phyloP scores from a whole-genome alignment of 1,140 invertebrate species.

The Drosophila takahashii region DNA sequence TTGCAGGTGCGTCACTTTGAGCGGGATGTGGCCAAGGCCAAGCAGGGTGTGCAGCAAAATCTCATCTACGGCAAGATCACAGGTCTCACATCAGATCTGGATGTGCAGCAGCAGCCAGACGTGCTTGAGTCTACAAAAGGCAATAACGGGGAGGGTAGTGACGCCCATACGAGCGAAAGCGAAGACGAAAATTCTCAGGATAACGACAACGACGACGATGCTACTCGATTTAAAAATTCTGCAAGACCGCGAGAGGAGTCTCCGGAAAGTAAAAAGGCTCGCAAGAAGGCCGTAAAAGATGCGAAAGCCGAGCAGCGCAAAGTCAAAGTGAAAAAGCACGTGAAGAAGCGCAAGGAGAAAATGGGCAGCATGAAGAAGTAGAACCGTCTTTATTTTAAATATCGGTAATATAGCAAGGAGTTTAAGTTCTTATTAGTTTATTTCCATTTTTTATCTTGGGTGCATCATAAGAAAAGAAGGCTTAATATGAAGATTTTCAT shows the following conservation, averaged over 20 bases:
- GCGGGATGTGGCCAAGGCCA: constrained; percentile 92
- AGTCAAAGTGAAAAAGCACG: constrained; percentile 97
- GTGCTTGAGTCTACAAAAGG: constrained; percentile 79
- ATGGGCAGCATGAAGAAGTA: constrained; percentile 84
- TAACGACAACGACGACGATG: constrained; percentile 84
- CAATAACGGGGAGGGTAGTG: constrained; percentile 44
- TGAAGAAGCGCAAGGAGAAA: constrained; percentile 96
- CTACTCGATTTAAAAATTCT: constrained; percentile 88
- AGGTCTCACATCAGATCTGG: constrained; percentile 92
- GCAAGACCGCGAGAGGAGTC: constrained; percentile 94
- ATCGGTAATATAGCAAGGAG: background rate
- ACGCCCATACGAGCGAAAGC: constrained; percentile 83
- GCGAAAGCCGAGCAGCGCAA: constrained; percentile 96
- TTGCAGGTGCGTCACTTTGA: constrained; percentile 94
- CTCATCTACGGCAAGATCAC: constrained; percentile 93
- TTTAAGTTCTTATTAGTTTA: constrained; percentile 1
- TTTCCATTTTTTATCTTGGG: background rate
- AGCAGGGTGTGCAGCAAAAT: constrained; percentile 90
- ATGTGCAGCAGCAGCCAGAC: constrained; percentile 87
- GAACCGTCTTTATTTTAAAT: background rate
- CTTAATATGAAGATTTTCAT: background rate
- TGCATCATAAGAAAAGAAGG: background rate
- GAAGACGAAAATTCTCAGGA: constrained; percentile 84
- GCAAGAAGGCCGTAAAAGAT: constrained; percentile 94
- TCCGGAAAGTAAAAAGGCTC: constrained; percentile 92